Percentiles rank a stretch among this genome's conserved stretches.
phyloP scores from a whole-genome alignment of 2,888 invertebrate species.

The Troides oblongomaculatus region DNA sequence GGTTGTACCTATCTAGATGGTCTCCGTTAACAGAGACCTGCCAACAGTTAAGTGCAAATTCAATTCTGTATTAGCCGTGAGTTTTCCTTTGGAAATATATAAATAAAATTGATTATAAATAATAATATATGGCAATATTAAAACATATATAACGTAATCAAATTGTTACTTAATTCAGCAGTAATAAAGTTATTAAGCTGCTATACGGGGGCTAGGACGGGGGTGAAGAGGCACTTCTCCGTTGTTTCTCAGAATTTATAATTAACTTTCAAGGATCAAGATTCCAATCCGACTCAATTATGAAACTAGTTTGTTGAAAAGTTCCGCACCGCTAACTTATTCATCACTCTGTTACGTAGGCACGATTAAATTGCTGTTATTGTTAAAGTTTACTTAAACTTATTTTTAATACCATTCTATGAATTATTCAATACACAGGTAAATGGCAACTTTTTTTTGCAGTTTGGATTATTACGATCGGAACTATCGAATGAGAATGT shows the following conservation, averaged over 20 bases:
- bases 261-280: constrained; percentile 49
- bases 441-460: no score
- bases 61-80: no score
- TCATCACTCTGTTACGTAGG: constrained; percentile 45
- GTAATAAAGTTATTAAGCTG: constrained; percentile 31
- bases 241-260: constrained; percentile 44
- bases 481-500: no score
- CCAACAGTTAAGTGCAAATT: no score
- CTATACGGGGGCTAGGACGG: not conserved
- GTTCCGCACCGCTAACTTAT: constrained; percentile 50
- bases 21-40: no score
- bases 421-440: not conserved
- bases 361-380: constrained; percentile 45
- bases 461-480: no score
- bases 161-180: constrained; percentile 2
- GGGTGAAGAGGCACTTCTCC: constrained; percentile 24
- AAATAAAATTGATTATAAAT: no score
- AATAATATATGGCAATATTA: no score
- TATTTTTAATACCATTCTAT: not conserved
- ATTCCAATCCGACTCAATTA: constrained; percentile 49
- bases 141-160: no score
- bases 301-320: constrained; percentile 47
- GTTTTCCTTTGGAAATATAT: no score
- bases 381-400: constrained; percentile 33
- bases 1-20: no score